A percentile compares a stretch with the other conserved stretches of the same genome.
Evolutionary conservation across 2,888 invertebrate species (phyloP).

Genomic region (Epistrophe eligans): DNA sequence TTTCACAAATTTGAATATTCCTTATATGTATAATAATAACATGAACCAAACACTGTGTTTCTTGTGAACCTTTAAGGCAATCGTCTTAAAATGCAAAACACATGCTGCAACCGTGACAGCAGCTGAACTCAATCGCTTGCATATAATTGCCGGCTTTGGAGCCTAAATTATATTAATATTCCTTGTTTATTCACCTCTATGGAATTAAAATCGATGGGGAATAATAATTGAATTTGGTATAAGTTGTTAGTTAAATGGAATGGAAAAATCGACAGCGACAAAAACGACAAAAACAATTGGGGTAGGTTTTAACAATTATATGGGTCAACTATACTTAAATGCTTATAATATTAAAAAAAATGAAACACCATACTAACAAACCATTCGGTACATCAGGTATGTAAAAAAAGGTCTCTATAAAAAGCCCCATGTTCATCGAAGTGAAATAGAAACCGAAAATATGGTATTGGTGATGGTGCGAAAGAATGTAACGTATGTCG

Average conservation of each 20-base stretch:
- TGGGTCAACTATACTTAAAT: slow-evolving; percentile 39
- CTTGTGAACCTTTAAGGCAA: not conserved
- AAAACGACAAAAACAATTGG: slow-evolving; percentile 8
- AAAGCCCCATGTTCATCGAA: not conserved
- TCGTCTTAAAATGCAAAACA: slow-evolving; percentile 44
- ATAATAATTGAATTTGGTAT: slow-evolving; percentile 57
- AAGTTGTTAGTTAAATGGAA: slow-evolving; percentile 48
- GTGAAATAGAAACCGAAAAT: slow-evolving; percentile 13
- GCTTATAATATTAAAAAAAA: not conserved
- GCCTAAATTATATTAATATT: slow-evolving; percentile 64
- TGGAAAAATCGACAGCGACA: slow-evolving; percentile 48
- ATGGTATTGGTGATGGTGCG: not conserved
- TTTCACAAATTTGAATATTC: slow-evolving; percentile 21
- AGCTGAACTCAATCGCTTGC: slow-evolving; percentile 43
- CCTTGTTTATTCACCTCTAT: slow-evolving; percentile 24
- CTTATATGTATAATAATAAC: not conserved
- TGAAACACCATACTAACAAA: not conserved
- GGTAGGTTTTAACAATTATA: not conserved
- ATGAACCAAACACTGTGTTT: not conserved
- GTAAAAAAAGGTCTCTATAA: not conserved
- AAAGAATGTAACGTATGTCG: not conserved
- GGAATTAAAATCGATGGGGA: slow-evolving; percentile 25
- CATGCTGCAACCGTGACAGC: slow-evolving; percentile 14
- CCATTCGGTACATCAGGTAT: not conserved
- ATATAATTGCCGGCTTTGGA: slow-evolving; percentile 43